These are phyloP conservation scores for Diloba caeruleocephala DNA, from an alignment of 2,888 invertebrate genomes.

Conservation along the genomic window DNA sequence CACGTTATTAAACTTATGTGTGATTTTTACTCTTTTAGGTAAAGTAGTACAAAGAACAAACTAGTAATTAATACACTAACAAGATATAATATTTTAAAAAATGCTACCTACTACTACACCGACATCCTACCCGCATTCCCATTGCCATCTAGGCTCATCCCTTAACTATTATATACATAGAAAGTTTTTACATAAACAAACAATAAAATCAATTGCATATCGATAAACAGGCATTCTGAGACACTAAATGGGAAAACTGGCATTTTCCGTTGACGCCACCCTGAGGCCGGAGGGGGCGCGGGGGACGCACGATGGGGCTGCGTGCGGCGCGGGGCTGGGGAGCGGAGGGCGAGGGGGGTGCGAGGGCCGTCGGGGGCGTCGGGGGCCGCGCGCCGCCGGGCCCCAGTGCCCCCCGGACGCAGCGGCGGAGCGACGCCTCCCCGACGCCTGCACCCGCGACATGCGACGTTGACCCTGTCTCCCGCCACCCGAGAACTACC, in stretches of 20 bases:
- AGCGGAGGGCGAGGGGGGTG: constrained; percentile 54
- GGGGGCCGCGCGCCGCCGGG: constrained; percentile 58
- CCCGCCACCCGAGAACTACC: constrained; percentile 83
- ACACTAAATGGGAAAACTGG: constrained; percentile 83
- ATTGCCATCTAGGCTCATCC: constrained; percentile 6
- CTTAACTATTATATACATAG: background rate
- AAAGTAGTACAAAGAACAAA: no score
- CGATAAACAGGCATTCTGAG: constrained; percentile 69
- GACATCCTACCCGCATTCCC: background rate
- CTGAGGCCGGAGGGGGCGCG: constrained; percentile 60
- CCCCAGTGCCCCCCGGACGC: constrained; percentile 86
- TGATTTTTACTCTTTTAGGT: no score
- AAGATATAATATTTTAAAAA: no score
- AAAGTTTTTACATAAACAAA: constrained; percentile 36
- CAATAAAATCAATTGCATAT: constrained; percentile 70
- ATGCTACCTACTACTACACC: no score
- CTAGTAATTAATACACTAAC: no score
- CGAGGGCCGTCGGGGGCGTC: constrained; percentile 56
- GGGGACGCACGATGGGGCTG: constrained; percentile 55
- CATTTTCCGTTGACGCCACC: constrained; percentile 81
- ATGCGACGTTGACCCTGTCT: constrained; percentile 83
- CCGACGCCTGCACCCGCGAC: constrained; percentile 79
- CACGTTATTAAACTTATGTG: no score
- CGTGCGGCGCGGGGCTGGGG: constrained; percentile 58
- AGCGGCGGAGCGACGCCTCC: constrained; percentile 87